Base-by-base conservation (phyloP, 2,888 invertebrate species). In the Drosophila neutralis region DNA sequence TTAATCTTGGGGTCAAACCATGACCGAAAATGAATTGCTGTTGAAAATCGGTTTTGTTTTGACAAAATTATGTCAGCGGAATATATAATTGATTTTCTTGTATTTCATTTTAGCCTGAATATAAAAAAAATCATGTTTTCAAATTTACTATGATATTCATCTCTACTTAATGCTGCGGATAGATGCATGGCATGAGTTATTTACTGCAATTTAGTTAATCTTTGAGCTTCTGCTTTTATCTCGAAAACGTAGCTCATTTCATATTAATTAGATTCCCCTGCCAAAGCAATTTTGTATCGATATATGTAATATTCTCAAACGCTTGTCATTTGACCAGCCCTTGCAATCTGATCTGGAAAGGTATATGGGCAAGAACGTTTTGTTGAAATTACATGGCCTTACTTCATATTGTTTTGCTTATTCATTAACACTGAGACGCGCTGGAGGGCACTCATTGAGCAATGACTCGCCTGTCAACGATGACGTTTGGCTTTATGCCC, bases 381-480 rank as follows among this genome's bases (percentile, higher is more conserved):
- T 78, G 78, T 78, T 75, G 42, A 66, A 82, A 78, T 78, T 70
- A 82, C 70, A 78, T 60, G 15, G 68, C 49, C 54, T 68, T 73
- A 68, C 60, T 69, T 76, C 60, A 76, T 76, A 76, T 78, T 76
- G 76, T 86, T 76, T 81, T 72, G 83, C 74, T 63, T 83, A 78
- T 86, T 86, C 88, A 86, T 86, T 86, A 80, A 73, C 71, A 71
- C 51, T 42, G 64, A 40, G 60, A 45, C 59, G 78, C 60, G 24
- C 33, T n/a, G 27, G 59, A 56, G 58, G 57, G 61, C 61, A 27
- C 77, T 73, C 73, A 80, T 76, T 81, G 82, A 71, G 78, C 87
- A 85, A 84, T 85, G 87, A 84, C 84, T 68, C 63, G 73, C 57
- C 80, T 85, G 83, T 81, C 85, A 83, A 58, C 86, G 74, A 85